Percentiles rank a stretch among this genome's conserved stretches.
These are phyloP conservation scores for Marmota flaviventris DNA, from an alignment of 2,113 vertebrate species.

Conservation along the genomic window DNA sequence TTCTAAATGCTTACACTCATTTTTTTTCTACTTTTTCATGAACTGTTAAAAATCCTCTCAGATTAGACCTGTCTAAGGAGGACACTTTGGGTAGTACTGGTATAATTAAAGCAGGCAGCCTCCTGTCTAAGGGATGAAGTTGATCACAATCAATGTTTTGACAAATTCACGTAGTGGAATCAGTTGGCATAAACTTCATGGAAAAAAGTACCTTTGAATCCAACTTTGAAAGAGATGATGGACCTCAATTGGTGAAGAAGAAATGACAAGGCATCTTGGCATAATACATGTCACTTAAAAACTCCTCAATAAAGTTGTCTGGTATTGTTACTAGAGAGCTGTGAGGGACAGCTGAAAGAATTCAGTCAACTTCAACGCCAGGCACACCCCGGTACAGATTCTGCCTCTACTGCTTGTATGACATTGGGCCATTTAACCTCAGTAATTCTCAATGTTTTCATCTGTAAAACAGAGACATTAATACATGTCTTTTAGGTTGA, in stretches of 20 bases:
- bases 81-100: not conserved
- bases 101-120: not conserved
- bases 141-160: not conserved
- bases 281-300: not conserved
- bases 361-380: not conserved
- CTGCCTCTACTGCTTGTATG: too few species aligned
- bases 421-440: not conserved
- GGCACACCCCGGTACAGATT: not conserved
- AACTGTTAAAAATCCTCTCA: not conserved
- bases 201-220: not conserved
- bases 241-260: not conserved
- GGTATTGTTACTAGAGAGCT: not conserved
- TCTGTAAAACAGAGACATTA: not conserved
- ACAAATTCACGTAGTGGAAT: not conserved
- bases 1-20: conserved; percentile 4
- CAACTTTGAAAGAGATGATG: not conserved
- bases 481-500: not conserved
- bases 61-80: not conserved
- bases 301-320: not conserved
- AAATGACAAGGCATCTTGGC: not conserved
- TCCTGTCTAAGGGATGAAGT: not conserved
- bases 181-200: not conserved
- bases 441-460: not conserved
- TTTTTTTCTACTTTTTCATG: conserved; percentile 22
- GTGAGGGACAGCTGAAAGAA: not conserved